Evolutionary conservation across 2,888 invertebrate species (phyloP), one percentile per base, ranked within the genome.

Genomic region (Folsomia manolachei): DNA sequence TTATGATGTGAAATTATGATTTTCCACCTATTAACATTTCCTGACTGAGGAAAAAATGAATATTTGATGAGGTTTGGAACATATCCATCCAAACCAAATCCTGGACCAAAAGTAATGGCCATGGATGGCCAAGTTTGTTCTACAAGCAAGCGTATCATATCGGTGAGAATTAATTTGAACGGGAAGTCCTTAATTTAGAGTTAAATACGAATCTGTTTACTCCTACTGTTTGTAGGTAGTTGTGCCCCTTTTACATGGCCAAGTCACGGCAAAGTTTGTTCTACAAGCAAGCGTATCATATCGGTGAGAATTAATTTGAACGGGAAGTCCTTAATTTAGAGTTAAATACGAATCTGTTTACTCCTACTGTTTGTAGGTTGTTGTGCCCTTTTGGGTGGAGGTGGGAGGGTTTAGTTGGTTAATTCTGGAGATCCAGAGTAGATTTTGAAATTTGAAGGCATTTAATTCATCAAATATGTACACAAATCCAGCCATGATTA

Each of bases 1-100:
- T 75, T 67, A 60, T 67, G 23, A 23, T 69, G 69, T n/a, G 69
- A 71, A 75, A 66, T 71, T 64, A 71, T 73, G 66, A 75, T 72
- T 76, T 66, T 69, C 69, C 56, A 63, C 63, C 71, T 71, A 76
- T 74, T 76, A 76, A 72, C 74, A 65, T 76, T 76, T 76, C 72
- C 76, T 72, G 27, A 56, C 56, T 19, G n/a, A 19, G 56, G 19
- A 56, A 56, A 56, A 56, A 56, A 56, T 56, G 56, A 56, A 56
- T 56, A 56, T 56, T 56, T 56, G 56, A 56, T 56, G 56, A 56
- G 56, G 56, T 56, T 56, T 19, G n/a, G n/a, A 4, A 39, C 39
- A 39, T 14, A 39, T 39, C 39, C 39, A 39, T 39, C 39, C 39
- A 39, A 14, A 39, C 7, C 14, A 39, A 39, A 39, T 9, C 4